Evolutionary conservation across 2,888 invertebrate genomes (phyloP).

Genomic region (Prenolepis imparis): DNA sequence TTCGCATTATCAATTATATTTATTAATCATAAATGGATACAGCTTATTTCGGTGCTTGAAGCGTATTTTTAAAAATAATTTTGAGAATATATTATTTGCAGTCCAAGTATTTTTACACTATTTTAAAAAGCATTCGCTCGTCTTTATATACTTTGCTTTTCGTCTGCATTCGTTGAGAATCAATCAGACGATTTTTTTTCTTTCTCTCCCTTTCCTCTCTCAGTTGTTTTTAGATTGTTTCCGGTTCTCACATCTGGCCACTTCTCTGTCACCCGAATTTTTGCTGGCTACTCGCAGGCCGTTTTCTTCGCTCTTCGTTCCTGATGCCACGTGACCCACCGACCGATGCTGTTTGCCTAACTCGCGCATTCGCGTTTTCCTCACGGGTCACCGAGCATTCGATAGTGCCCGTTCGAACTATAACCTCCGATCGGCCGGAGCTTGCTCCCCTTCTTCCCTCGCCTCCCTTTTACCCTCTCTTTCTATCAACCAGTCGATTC

Average conservation of each 20-base stretch:
- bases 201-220: neutral
- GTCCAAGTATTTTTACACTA: neutral
- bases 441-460: slow-evolving; percentile 32
- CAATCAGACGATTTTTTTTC: neutral
- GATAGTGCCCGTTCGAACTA: slow-evolving; percentile 61
- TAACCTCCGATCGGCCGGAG: slow-evolving; percentile 43
- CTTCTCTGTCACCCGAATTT: neutral
- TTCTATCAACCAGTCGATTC: slow-evolving; percentile 49
- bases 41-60: neutral
- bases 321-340: slow-evolving; percentile 77
- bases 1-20: neutral
- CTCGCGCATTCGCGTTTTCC: slow-evolving; percentile 82
- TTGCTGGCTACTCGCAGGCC: neutral
- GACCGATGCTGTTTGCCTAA: slow-evolving; percentile 79
- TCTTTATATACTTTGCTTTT: too few relatives aligned
- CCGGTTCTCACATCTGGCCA: neutral
- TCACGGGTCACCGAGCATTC: slow-evolving; percentile 82
- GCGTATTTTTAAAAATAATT: neutral
- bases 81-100: neutral
- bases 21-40: neutral
- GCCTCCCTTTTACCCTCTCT: neutral
- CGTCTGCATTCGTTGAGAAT: neutral
- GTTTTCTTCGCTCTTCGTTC: slow-evolving; percentile 27
- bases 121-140: neutral
- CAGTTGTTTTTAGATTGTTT: neutral